Percentiles rank a stretch among this genome's conserved stretches.
These are phyloP conservation scores for Apodemia zela DNA, from an alignment of 2,888 invertebrate species.

Conservation along the genomic window DNA sequence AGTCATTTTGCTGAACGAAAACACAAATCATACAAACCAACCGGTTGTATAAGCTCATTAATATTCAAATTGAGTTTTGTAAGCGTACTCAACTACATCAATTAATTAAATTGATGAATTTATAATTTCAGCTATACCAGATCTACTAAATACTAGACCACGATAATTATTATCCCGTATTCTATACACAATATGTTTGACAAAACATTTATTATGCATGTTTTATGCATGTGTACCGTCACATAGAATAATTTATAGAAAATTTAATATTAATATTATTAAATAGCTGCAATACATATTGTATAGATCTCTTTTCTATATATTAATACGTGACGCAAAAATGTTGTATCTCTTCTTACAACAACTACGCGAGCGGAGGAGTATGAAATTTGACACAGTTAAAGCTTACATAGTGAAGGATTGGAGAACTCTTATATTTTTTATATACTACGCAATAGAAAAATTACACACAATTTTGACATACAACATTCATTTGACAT, in stretches of 20 bases:
- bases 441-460: too few relatives aligned
- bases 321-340: too few relatives aligned
- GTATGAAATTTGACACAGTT: too few relatives aligned
- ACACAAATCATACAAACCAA: background rate
- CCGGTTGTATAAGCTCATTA: background rate
- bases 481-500: too few relatives aligned
- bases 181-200: background rate
- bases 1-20: background rate
- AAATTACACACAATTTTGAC: too few relatives aligned
- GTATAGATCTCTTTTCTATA: too few relatives aligned
- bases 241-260: background rate
- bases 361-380: too few relatives aligned
- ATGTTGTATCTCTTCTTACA: too few relatives aligned
- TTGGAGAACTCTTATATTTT: too few relatives aligned
- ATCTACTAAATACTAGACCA: background rate
- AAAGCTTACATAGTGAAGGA: too few relatives aligned
- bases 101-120: slow-evolving; percentile 2
- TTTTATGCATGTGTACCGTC: too few relatives aligned
- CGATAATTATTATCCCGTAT: background rate
- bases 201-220: background rate
- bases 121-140: background rate
- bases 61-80: slow-evolving; percentile 10
- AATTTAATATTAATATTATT: background rate
- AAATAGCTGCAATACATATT: too few relatives aligned
- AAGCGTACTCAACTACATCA: slow-evolving; percentile 2